Conservation (phyloP, 2,888 invertebrate genomes). For the Orgyia antiqua region DNA sequence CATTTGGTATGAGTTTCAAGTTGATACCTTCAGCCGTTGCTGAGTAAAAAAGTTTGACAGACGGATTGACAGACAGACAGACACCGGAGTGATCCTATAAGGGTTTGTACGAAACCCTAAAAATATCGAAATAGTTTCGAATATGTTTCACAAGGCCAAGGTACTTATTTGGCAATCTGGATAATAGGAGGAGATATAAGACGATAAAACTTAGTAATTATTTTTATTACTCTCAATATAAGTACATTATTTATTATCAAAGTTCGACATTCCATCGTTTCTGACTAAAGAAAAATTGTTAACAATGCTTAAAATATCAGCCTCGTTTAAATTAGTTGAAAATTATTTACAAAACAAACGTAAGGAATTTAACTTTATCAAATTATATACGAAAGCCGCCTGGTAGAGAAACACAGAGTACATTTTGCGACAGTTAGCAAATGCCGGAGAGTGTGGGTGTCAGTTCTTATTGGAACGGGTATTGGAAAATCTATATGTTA, state of each 20-base stretch:
- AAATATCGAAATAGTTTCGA: too few species aligned
- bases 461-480: slow-evolving; percentile 48
- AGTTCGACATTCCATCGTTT: slow-evolving; percentile 22
- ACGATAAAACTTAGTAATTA: too few species aligned
- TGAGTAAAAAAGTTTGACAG: too few species aligned
- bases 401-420: slow-evolving; percentile 13
- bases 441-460: slow-evolving; percentile 13
- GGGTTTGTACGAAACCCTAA: too few species aligned
- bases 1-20: too few species aligned
- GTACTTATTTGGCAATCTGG: too few species aligned
- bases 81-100: too few species aligned
- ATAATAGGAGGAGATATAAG: too few species aligned
- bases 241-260: slow-evolving; percentile 32
- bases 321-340: slow-evolving; percentile 18
- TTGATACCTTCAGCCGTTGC: too few species aligned
- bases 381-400: slow-evolving; percentile 21
- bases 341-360: slow-evolving; percentile 13
- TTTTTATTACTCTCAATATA: too few species aligned
- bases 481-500: slow-evolving; percentile 68
- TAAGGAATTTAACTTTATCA: slow-evolving; percentile 18
- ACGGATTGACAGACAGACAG: too few species aligned
- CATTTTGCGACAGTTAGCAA: slow-evolving; percentile 22
- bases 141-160: too few species aligned
- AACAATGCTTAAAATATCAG: slow-evolving; percentile 22
- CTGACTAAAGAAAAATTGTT: slow-evolving; percentile 19